Conservation (phyloP, 2,113 vertebrate genomes). For the Oreotrochilus melanogaster region DNA sequence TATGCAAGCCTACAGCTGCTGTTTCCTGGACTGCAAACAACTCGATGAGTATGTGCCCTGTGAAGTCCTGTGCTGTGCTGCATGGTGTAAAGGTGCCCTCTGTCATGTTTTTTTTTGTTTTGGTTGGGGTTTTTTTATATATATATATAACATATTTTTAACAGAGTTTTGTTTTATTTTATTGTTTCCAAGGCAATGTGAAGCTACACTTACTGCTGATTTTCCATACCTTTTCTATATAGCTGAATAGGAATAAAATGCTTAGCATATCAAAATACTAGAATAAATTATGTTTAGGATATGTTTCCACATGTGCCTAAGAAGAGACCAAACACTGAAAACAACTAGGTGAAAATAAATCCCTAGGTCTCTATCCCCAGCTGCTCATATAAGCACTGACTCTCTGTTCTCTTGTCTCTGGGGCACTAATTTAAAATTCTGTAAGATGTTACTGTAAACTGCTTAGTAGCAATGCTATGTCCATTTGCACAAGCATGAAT, state of each 20-base stretch:
- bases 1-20: not conserved
- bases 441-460: slow-evolving; percentile 46
- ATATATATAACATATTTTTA: not conserved
- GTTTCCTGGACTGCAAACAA: not conserved
- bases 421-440: slow-evolving; percentile 57
- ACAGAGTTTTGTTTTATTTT: not conserved
- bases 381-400: slow-evolving; percentile 41
- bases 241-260: not conserved
- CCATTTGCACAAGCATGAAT: slow-evolving; percentile 54
- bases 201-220: not conserved
- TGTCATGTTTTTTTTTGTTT: not conserved
- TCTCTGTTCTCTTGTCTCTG: slow-evolving; percentile 38
- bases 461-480: slow-evolving; percentile 51
- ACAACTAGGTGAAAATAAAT: slow-evolving; percentile 46
- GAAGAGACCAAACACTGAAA: not conserved
- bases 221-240: not conserved
- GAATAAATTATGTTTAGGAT: not conserved
- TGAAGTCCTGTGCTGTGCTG: not conserved
- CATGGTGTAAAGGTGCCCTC: not conserved
- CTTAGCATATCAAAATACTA: not conserved
- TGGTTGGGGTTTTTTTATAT: too few species aligned
- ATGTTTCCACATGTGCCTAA: not conserved
- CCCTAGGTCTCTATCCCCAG: slow-evolving; percentile 5
- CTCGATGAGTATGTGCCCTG: rapidly evolving
- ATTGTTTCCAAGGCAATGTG: not conserved